phyloP scores from a whole-genome alignment of 2,113 vertebrate genomes.

The Pitta sordida region DNA sequence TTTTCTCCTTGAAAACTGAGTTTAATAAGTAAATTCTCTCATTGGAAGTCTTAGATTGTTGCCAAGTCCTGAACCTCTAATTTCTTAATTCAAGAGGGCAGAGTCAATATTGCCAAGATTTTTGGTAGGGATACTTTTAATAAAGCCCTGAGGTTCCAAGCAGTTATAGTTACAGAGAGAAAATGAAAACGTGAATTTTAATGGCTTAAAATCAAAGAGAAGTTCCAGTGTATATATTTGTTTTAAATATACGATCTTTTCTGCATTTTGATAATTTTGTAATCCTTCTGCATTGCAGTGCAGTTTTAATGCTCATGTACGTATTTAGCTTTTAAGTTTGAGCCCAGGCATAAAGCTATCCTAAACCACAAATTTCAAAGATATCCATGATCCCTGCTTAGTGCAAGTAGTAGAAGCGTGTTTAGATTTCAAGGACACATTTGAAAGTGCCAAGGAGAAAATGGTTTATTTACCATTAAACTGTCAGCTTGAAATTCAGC shows the following conservation, averaged over 20 bases:
- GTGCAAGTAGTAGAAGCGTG: not conserved
- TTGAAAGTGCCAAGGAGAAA: not conserved
- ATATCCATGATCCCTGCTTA: not conserved
- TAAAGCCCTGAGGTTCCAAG: not conserved
- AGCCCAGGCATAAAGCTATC: not conserved
- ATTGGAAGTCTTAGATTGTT: not conserved
- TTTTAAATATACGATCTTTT: not conserved
- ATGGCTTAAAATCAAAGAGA: not conserved
- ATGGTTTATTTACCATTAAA: slow-evolving; percentile 45
- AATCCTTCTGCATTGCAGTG: not conserved
- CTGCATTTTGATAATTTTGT: not conserved
- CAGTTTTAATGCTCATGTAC: not conserved
- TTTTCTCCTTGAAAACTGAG: not conserved
- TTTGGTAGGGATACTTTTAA: not conserved
- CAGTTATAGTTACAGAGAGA: not conserved
- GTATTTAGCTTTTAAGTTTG: not conserved
- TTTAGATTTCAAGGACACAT: slow-evolving; percentile 31
- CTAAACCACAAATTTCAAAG: not conserved
- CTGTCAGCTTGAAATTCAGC: slow-evolving; percentile 25
- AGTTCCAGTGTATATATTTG: not conserved
- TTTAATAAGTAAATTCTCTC: not conserved
- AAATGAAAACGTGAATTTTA: not conserved
- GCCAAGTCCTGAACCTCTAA: not conserved
- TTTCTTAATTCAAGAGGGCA: not conserved
- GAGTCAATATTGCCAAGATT: not conserved